A percentile compares a stretch with the other conserved stretches of the same genome.
Evolutionary conservation across 2,888 invertebrate genomes (phyloP).

Genomic region (Chromoteleia sp.): DNA sequence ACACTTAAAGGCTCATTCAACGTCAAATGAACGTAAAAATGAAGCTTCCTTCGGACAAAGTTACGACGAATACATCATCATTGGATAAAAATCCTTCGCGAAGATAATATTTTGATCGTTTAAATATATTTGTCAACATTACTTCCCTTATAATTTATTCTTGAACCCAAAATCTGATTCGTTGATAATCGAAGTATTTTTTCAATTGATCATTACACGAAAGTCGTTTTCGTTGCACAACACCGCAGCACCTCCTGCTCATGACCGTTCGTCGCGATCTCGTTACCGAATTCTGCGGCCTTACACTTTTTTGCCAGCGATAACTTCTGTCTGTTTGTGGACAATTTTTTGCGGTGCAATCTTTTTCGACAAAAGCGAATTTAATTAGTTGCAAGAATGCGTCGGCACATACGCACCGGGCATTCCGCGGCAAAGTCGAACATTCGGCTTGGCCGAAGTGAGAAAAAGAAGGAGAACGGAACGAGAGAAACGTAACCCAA

Average conservation of each 20-base stretch:
- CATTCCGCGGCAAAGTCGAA: constrained; percentile 76
- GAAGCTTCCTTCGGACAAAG: no score
- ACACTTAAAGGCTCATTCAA: no score
- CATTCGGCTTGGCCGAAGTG: constrained; percentile 66
- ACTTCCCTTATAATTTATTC: no score
- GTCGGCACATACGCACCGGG: constrained; percentile 72
- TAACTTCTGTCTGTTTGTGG: constrained; percentile 16
- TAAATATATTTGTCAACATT: no score
- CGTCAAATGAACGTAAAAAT: no score
- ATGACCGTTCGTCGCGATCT: constrained; percentile 65
- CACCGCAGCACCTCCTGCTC: constrained; percentile 61
- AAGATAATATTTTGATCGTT: no score
- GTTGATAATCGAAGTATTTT: constrained; percentile 55
- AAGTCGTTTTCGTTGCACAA: constrained; percentile 67
- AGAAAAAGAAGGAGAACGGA: constrained; percentile 60
- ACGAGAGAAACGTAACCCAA: constrained; percentile 71
- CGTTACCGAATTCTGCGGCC: constrained; percentile 43
- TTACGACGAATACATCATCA: no score
- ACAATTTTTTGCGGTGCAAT: constrained; percentile 23
- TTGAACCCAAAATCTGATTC: neutral
- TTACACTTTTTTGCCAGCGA: constrained; percentile 38
- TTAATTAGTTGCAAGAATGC: constrained; percentile 79
- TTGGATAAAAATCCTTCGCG: no score
- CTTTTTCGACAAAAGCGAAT: constrained; percentile 67
- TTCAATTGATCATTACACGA: neutral